Base-by-base conservation (phyloP, 2,113 vertebrate species). In the Uria lomvia region DNA sequence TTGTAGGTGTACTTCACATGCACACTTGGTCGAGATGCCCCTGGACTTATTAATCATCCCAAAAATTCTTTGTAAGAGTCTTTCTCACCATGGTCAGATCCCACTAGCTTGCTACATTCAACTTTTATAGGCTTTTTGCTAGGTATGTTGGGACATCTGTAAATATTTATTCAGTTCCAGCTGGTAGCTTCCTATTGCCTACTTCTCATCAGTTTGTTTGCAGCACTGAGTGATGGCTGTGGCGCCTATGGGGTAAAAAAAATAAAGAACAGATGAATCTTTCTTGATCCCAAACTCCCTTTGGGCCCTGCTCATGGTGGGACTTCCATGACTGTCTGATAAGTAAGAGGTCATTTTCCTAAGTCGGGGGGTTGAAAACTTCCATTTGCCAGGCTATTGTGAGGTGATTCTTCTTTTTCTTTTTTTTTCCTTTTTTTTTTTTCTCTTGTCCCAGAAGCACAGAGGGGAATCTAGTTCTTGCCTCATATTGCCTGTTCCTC, bases 1-100 rank as follows among this genome's bases (percentile, higher is more conserved):
- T 1, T 45, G 36, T 42, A 22, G 34, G 11, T 49, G 15, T 14
- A 1, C 18, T 83, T 56, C 19, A 5, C 0, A 2, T 34, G 15
- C 50, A 6, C 1, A 1, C 50, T 50, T 1, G 3, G 32, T 49
- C 5, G 3, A 70, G 68, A 52, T 55, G 26, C 3, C 1, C 21
- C 27, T 2, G 2, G 9, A 29, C 18, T 70, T 27, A 43, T 18
- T 6, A 27, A 47, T 71, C 43, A n/a, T 38, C 14, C 29, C 56
- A 74, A 36, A 78, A 53, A 50, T 11, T 53, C 40, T 59, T 70
- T 60, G 2, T 24, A 43, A 55, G 32, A 52, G 6, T 59, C 30
- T 59, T 78, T 71, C 23, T 49, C 12, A 36, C 32, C 2, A 0
- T 8, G 8, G 7, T 49, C 23, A 60, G n/a, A 18, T 47, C 45